These are phyloP conservation scores for Limnephilus rhombicus DNA, from an alignment of 2,888 invertebrate genomes.

Conservation along the genomic window DNA sequence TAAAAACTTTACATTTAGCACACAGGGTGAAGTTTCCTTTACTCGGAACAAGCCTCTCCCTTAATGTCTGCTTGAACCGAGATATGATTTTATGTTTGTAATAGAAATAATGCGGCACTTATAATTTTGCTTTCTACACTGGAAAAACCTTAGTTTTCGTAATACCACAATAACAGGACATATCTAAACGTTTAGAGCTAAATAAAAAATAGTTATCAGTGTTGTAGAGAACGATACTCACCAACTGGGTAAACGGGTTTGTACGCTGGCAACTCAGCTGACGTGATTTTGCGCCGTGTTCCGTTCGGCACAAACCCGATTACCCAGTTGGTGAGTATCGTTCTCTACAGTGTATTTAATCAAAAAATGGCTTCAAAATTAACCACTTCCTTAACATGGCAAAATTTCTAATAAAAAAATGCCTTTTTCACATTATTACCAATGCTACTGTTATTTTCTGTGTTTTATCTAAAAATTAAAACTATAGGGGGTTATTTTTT, in stretches of 20 bases:
- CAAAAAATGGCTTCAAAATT: not conserved
- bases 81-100: slow-evolving; percentile 26
- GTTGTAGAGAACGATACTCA: no score
- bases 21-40: slow-evolving; percentile 35
- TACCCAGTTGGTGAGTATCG: no score
- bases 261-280: no score
- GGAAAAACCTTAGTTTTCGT: not conserved
- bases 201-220: not conserved
- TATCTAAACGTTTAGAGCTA: not conserved
- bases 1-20: slow-evolving; percentile 39
- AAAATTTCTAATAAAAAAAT: no score
- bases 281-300: no score
- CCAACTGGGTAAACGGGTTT: no score
- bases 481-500: no score
- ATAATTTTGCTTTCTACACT: not conserved
- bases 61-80: slow-evolving; percentile 17
- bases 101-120: slow-evolving; percentile 13
- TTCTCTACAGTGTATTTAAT: no score
- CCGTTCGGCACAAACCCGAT: no score
- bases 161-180: not conserved
- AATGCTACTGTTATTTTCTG: no score
- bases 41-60: slow-evolving; percentile 9
- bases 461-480: no score
- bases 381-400: not conserved
- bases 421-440: no score